A percentile compares a stretch with the other conserved stretches of the same genome.
These are phyloP conservation scores for Spizaetus ornatus DNA, from an alignment of 2,113 vertebrate species.

Conservation along the genomic window DNA sequence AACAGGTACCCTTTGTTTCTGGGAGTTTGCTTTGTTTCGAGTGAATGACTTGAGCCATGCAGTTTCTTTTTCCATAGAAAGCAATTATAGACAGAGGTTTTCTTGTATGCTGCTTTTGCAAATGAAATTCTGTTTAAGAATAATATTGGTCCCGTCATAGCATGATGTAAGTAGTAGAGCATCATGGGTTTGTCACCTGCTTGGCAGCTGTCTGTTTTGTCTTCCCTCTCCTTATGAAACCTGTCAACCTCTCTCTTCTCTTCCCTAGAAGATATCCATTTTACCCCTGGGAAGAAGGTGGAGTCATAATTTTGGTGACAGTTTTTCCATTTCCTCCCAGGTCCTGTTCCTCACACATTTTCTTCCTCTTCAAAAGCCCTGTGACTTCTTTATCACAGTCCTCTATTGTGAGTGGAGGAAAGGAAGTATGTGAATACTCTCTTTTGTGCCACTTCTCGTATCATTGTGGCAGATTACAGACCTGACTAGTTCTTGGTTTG, in stretches of 20 bases:
- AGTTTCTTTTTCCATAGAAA: neutral
- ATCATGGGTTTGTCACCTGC: neutral
- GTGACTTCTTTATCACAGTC: neutral
- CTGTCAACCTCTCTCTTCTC: neutral
- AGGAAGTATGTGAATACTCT: neutral
- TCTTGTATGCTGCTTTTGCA: neutral
- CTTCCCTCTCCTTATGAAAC: neutral
- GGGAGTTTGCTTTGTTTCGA: neutral
- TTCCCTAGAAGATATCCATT: neutral
- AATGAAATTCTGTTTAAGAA: neutral
- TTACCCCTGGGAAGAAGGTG: neutral
- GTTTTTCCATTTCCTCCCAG: neutral
- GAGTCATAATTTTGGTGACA: neutral
- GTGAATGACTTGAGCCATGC: neutral
- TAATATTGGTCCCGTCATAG: neutral
- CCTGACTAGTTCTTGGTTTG: neutral
- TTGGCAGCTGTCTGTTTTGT: neutral
- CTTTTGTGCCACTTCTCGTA: neutral
- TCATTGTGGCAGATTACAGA: neutral
- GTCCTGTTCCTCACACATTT: neutral
- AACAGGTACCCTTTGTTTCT: neutral
- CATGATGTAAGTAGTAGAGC: neutral
- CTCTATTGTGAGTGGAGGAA: neutral
- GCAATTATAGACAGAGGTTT: neutral
- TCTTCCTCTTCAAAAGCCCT: neutral